Base-by-base conservation (phyloP, 2,113 vertebrate species). In the Lophura nycthemera region DNA sequence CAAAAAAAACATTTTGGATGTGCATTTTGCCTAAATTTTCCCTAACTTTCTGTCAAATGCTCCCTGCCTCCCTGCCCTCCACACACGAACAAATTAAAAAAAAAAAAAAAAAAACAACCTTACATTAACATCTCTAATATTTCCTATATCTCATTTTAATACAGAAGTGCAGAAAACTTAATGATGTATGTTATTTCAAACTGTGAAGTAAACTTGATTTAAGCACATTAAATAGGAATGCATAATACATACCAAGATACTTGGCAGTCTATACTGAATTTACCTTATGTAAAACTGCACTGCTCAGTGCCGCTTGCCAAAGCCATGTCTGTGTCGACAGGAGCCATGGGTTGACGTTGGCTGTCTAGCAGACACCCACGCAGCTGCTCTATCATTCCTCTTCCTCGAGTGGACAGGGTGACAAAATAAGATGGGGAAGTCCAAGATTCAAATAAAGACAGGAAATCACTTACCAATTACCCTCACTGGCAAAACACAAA, bases 311-410 rank as follows among this genome's bases (percentile, higher is more conserved):
- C 34, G 43, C 34, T 43, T 91, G 75, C 75, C 90, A 93, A 83
- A 89, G 63, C 11, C 9, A 4, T 7, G 14, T 3, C 0, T 36
- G n/a, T 70, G 27, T 50, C 32, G 12, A 0, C 36, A 82, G 48
- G 30, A 7, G 21, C 0, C 0, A 36, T 48, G 61, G 21, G 38
- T 2, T 72, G 21, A 69, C 32, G 34, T n/a, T 32, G 29, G 29
- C 17, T 69, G 43, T 29, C 66, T 75, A 17, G 3, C 27, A 67
- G 61, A 59, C 7, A 7, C 20, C 6, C 27, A 71, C 17, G 25
- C 40, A 84, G 32, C 8, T 8, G 2, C 19, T 32, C 25, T 42
- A 54, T 74, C 36, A 71, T 10, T 43, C 4, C 8, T 8, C 9
- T 14, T 52, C 22, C 70, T 67, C 50, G 40, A 43, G 21, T 52